Evolutionary conservation across 2,797 vertebrate genomes (phyloP).

Genomic region (Hyperoplus immaculatus): DNA sequence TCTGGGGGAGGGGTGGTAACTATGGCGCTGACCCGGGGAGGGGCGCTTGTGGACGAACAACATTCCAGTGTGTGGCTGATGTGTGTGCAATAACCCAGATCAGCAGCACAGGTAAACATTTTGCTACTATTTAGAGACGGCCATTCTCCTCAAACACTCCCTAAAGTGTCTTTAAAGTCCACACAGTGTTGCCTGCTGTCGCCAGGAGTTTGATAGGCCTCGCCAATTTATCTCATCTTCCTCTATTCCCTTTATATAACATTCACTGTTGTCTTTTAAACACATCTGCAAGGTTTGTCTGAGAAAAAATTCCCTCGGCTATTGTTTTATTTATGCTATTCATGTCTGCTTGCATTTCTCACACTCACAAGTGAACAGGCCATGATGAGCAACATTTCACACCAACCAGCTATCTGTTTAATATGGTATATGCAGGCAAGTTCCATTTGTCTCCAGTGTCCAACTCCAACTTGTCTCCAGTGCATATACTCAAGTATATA

Average conservation of each 20-base stretch:
- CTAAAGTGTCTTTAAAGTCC: conserved; percentile 17
- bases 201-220: no score
- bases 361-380: neutral
- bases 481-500: no score
- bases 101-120: conserved; percentile 40
- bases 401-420: neutral
- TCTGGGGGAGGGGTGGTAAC: conserved; percentile 28
- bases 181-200: neutral
- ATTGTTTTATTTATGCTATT: neutral
- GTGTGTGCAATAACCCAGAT: conserved; percentile 24
- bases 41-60: conserved; percentile 51
- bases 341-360: neutral
- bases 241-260: neutral
- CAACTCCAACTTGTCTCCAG: no score
- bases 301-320: neutral
- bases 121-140: conserved; percentile 50
- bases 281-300: neutral
- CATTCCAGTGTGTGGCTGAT: conserved; percentile 48
- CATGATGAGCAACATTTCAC: neutral
- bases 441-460: neutral
- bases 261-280: neutral
- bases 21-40: conserved; percentile 31
- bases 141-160: conserved; percentile 25
- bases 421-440: conserved; percentile 7
- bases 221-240: neutral